Conservation (phyloP, 1,140 invertebrate genomes). For the Philotrypesis tridentata region DNA sequence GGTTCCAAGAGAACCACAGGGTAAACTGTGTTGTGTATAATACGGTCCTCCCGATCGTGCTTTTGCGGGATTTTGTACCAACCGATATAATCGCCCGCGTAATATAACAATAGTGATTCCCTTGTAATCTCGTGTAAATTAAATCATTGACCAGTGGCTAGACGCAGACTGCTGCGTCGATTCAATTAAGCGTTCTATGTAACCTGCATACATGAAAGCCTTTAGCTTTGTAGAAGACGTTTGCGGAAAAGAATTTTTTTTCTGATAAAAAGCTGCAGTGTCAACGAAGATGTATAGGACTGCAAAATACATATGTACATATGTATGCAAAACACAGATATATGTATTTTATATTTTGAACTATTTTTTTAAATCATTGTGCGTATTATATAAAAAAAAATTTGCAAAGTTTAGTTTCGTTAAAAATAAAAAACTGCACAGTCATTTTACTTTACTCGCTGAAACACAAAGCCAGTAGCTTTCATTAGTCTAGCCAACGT, state of each 20-base stretch:
- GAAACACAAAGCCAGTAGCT: background rate
- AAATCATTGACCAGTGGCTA: background rate
- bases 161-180: background rate
- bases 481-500: constrained; percentile 42
- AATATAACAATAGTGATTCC: background rate
- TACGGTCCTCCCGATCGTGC: background rate
- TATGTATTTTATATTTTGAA: too few species aligned
- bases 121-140: constrained; percentile 24
- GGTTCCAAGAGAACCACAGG: background rate
- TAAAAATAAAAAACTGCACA: too few species aligned
- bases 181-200: background rate
- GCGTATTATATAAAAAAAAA: too few species aligned
- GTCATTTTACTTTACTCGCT: background rate
- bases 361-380: too few species aligned
- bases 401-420: too few species aligned
- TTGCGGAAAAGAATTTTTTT: background rate
- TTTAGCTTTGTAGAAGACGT: background rate
- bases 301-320: too few species aligned
- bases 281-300: too few species aligned
- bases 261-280: too few species aligned
- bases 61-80: background rate
- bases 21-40: background rate
- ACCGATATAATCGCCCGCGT: background rate
- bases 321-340: too few species aligned
- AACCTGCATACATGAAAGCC: background rate